Evolutionary conservation across 2,113 vertebrate species (phyloP).

Genomic region (Nasalis larvatus): DNA sequence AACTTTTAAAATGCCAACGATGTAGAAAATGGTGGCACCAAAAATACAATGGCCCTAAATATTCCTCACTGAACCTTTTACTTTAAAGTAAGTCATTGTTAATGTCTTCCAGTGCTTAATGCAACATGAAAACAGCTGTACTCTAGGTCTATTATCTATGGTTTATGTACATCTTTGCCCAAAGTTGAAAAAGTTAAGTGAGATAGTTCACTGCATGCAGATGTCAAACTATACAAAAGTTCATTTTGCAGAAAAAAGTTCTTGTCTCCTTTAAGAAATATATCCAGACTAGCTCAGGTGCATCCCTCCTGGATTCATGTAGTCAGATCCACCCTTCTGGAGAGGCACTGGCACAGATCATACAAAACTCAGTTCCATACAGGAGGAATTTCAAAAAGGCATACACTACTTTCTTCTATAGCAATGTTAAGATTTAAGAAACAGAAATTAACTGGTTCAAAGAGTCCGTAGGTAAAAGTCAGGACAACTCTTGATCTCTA

Average conservation of each 20-base stretch:
- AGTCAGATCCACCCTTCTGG: constrained; percentile 83
- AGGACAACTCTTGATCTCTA: constrained; percentile 3
- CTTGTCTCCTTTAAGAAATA: constrained; percentile 81
- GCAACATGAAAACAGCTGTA: constrained; percentile 80
- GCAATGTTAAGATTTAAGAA: constrained; percentile 81
- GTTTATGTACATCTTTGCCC: constrained; percentile 80
- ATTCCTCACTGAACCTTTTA: constrained; percentile 80
- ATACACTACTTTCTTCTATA: constrained; percentile 82
- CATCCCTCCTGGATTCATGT: constrained; percentile 81
- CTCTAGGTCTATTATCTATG: constrained; percentile 78
- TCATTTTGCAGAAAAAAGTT: constrained; percentile 82
- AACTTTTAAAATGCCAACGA: constrained; percentile 83
- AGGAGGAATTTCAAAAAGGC: constrained; percentile 82
- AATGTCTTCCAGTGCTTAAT: constrained; percentile 83
- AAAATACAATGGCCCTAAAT: constrained; percentile 84
- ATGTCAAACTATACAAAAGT: constrained; percentile 83
- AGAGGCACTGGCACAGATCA: constrained; percentile 85
- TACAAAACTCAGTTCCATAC: constrained; percentile 84
- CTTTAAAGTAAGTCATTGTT: constrained; percentile 79
- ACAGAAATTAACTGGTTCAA: constrained; percentile 83
- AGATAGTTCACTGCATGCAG: constrained; percentile 83
- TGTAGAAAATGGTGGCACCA: constrained; percentile 81
- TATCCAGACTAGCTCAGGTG: constrained; percentile 81
- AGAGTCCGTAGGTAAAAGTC: constrained; percentile 63
- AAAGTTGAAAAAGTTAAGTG: constrained; percentile 83